Conservation (phyloP, 2,888 invertebrate species). For the Chaetoderma sp. region DNA sequence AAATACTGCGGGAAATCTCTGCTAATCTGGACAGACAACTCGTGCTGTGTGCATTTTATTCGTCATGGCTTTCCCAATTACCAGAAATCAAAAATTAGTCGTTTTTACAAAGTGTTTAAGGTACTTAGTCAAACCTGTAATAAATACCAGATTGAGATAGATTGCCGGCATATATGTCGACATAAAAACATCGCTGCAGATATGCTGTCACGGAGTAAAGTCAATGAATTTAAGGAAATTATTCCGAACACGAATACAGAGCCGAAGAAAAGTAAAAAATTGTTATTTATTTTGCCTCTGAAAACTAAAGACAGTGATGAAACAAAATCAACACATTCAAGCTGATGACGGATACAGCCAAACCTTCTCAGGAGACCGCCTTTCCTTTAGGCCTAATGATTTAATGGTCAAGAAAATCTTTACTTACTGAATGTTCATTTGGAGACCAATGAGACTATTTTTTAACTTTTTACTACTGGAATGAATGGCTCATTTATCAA, state of each 20-base stretch:
- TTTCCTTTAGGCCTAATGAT: too few species aligned
- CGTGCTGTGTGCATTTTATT: conserved; percentile 28
- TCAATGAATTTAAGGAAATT: conserved; percentile 37
- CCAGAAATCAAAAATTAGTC: background rate
- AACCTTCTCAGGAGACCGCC: too few species aligned
- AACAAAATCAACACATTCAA: too few species aligned
- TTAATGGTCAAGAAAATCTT: too few species aligned
- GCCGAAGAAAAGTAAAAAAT: conserved; percentile 46
- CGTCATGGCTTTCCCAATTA: conserved; percentile 28
- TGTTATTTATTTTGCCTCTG: conserved; percentile 41
- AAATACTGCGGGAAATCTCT: conserved; percentile 43
- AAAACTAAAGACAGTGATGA: background rate
- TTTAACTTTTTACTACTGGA: too few species aligned
- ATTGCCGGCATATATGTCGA: conserved; percentile 36
- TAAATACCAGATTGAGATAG: conserved; percentile 35
- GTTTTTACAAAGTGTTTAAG: conserved; percentile 23
- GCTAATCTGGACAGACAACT: conserved; percentile 40
- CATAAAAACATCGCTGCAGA: conserved; percentile 45
- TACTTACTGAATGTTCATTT: too few species aligned
- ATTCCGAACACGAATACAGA: conserved; percentile 37
- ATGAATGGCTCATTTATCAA: too few species aligned
- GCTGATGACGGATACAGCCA: too few species aligned
- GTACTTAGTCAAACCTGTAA: conserved; percentile 34
- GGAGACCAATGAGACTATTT: too few species aligned
- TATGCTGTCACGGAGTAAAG: conserved; percentile 35